Base-by-base conservation (phyloP, 1,140 invertebrate genomes). In the Popillia japonica region DNA sequence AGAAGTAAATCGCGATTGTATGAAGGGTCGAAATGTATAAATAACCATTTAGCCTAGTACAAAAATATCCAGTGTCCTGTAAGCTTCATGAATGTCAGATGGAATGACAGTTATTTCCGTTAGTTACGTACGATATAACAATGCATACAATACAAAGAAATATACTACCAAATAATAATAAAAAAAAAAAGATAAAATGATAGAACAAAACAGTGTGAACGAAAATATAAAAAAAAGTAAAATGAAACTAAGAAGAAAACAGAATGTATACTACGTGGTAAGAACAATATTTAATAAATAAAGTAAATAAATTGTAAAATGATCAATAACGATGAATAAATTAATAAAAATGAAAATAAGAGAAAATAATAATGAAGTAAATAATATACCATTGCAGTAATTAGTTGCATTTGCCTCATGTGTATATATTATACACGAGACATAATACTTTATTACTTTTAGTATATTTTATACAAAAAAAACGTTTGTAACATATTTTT, bases 401-500 rank as follows among this genome's bases (percentile, higher is more conserved):
- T 84, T 82, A 84, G 82, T 83, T 81, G 78, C 23, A 78, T 78
- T 61, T 64, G 80, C 81, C 82, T 81, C 79, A 77, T 85, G 83
- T 84, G 84, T 85, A 85, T 85, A 85, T 85, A 85, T 82, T 85
- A 85, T 85, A 84, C 84, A 84, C 83, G 82, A 80, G 80, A 84
- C 79, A 80, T 42, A 3, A 42, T 81, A 83, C 81, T 83, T 83
- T 82, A 83, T 83, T 84, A 84, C 79, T 80, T 83, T 84, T 83
- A 83, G 79, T 85, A 85, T 84, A 81, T 85, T 85, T 85, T 84
- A 84, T 85, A 85, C 83, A 81, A 64, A 48, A 48, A 48, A 48
- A 27, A 83, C 81, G 82, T 84, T 83, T 83, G 82, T 85, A 85
- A 82, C 83, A 84, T 85, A 84, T 83, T 85, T 85, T 84, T 83